Evolutionary conservation across 53 echinoderm and acorn worm genomes (phyloP).

Genomic region (Holothuria scabra): DNA sequence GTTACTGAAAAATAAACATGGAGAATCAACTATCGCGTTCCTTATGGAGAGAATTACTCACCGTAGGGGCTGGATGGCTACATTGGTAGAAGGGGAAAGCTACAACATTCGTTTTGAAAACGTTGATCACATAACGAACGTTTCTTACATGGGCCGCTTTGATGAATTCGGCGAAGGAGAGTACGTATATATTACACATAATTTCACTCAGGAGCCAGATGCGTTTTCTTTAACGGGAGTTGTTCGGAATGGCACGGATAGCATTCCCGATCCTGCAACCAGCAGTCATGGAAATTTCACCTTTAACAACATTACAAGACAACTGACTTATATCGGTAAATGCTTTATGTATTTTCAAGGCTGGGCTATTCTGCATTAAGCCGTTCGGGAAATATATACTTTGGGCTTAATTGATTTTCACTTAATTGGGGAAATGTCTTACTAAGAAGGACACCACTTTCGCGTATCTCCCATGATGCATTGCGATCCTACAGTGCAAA

Average conservation of each 20-base stretch:
- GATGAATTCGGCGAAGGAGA: conserved; percentile 81
- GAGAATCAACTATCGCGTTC: conserved; percentile 58
- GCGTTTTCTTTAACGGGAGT: conserved; percentile 44
- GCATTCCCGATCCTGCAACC: conserved; percentile 59
- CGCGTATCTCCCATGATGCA: no score
- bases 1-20: conserved; percentile 73
- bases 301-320: conserved; percentile 72
- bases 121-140: conserved; percentile 89
- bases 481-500: no score
- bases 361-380: no score
- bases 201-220: conserved; percentile 86
- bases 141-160: conserved; percentile 76
- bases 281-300: conserved; percentile 82
- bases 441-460: no score
- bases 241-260: conserved; percentile 67
- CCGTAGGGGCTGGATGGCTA: conserved; percentile 82
- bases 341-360: not conserved
- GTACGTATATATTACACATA: conserved; percentile 78
- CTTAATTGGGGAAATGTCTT: no score
- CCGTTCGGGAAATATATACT: no score
- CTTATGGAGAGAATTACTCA: conserved; percentile 87
- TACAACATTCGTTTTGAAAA: conserved; percentile 68
- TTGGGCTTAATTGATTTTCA: no score
- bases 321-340: conserved; percentile 83
- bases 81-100: conserved; percentile 72